Percentiles rank a stretch among this genome's conserved stretches.
Conservation (phyloP, 2,113 vertebrate species). For the Ochotona princeps region DNA sequence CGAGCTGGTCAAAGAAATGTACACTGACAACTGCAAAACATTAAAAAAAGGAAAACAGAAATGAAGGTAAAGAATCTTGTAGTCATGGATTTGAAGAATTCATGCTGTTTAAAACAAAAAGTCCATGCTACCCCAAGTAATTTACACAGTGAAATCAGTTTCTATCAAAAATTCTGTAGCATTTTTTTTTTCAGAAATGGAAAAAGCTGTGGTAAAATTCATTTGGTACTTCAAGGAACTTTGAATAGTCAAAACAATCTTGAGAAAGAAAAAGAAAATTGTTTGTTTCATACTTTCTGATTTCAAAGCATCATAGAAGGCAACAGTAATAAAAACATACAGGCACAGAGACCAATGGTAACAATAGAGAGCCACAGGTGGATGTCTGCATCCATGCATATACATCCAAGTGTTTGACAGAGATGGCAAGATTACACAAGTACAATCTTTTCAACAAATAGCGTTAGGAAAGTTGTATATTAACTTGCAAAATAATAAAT, state of each 20-base stretch:
- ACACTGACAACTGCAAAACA: not conserved
- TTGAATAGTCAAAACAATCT: too few species aligned
- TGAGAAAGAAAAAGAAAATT: not conserved
- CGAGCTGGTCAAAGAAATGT: not conserved
- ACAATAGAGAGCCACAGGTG: not conserved
- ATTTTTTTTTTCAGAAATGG: conserved; percentile 14
- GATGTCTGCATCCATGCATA: not conserved
- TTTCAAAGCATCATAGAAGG: not conserved
- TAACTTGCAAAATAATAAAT: not conserved
- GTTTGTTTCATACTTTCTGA: not conserved
- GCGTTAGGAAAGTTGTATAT: not conserved
- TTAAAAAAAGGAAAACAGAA: not conserved
- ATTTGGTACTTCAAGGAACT: too few species aligned
- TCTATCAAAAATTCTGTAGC: too few species aligned
- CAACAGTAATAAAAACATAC: not conserved
- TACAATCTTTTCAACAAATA: not conserved
- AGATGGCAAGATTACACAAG: not conserved
- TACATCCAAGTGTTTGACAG: not conserved
- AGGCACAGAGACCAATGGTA: not conserved
- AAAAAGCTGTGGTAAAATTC: too few species aligned
- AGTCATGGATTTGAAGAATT: too few species aligned
- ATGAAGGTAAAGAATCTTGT: not conserved
- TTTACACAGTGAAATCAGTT: too few species aligned
- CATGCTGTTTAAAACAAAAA: too few species aligned
- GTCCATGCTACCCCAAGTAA: too few species aligned